These are phyloP conservation scores for Ceratina japonica DNA, from an alignment of 1,140 invertebrate genomes.

Conservation along the genomic window DNA sequence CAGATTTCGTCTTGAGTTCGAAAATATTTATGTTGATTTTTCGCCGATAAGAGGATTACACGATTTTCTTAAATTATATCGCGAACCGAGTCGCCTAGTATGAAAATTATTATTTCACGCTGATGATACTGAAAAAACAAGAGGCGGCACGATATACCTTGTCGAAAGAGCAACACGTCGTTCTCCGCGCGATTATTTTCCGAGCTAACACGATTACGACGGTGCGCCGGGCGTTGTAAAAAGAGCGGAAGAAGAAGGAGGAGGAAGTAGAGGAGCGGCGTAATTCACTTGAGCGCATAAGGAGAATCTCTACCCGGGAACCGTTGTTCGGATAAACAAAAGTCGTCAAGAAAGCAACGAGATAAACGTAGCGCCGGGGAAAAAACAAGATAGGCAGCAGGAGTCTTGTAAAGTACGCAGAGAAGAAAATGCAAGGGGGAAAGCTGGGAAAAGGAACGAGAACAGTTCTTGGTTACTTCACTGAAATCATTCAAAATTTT, in stretches of 20 bases:
- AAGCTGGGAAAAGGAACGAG: too few relatives aligned
- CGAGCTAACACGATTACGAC: slow-evolving; percentile 18
- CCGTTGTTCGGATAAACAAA: slow-evolving; percentile 13
- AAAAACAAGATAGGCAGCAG: neutral
- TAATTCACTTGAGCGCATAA: slow-evolving; percentile 14
- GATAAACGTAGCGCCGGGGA: neutral
- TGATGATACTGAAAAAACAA: neutral
- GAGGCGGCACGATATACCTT: neutral
- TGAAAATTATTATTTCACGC: too few relatives aligned
- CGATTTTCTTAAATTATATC: too few relatives aligned
- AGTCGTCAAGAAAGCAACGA: slow-evolving; percentile 9
- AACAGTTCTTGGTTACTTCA: too few relatives aligned
- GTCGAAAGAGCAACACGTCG: neutral
- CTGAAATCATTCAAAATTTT: too few relatives aligned
- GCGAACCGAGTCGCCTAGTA: too few relatives aligned
- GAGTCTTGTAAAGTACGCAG: neutral
- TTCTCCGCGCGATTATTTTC: slow-evolving; percentile 3
- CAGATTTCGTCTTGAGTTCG: too few relatives aligned
- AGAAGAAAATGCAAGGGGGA: too few relatives aligned
- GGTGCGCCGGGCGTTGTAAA: neutral
- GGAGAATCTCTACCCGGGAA: neutral
- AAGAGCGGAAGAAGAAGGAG: neutral
- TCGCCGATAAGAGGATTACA: too few relatives aligned
- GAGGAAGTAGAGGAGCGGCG: too few relatives aligned
- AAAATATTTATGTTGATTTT: too few relatives aligned